A percentile compares a stretch with the other conserved stretches of the same genome.
Evolutionary conservation across 2,113 vertebrate genomes (phyloP).

Genomic region (Coracopsis vasa): DNA sequence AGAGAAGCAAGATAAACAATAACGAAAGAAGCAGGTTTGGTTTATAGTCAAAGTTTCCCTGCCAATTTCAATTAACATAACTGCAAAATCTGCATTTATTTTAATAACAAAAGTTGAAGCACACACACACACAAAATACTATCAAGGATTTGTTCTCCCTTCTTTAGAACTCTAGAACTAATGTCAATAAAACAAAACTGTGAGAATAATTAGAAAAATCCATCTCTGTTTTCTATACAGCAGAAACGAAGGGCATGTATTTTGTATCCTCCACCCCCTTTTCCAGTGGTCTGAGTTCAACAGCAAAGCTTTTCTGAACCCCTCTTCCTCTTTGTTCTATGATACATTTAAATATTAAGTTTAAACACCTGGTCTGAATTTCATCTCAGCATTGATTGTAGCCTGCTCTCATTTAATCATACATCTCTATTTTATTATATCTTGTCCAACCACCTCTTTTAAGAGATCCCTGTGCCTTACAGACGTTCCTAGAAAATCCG

Average conservation of each 20-base stretch:
- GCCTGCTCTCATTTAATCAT: neutral
- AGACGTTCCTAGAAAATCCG: neutral
- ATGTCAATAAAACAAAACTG: neutral
- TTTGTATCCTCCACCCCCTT: fast-evolving
- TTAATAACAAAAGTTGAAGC: neutral
- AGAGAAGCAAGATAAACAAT: neutral
- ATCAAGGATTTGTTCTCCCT: neutral
- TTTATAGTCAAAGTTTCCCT: neutral
- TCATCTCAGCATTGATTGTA: neutral
- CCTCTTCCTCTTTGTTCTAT: neutral
- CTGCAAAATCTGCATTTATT: neutral
- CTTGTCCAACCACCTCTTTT: neutral
- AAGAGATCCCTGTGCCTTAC: neutral
- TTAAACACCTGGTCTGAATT: neutral
- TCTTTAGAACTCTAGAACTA: neutral
- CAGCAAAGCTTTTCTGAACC: neutral
- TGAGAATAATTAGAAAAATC: neutral
- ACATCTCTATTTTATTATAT: neutral
- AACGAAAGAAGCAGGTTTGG: neutral
- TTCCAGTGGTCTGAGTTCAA: neutral
- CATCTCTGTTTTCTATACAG: neutral
- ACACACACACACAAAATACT: neutral
- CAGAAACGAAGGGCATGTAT: neutral
- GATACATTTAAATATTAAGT: neutral
- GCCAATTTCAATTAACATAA: neutral